Evolutionary conservation across 2,113 vertebrate species (phyloP), one percentile per base, ranked within the genome.

Genomic region (Clarias magur): DNA sequence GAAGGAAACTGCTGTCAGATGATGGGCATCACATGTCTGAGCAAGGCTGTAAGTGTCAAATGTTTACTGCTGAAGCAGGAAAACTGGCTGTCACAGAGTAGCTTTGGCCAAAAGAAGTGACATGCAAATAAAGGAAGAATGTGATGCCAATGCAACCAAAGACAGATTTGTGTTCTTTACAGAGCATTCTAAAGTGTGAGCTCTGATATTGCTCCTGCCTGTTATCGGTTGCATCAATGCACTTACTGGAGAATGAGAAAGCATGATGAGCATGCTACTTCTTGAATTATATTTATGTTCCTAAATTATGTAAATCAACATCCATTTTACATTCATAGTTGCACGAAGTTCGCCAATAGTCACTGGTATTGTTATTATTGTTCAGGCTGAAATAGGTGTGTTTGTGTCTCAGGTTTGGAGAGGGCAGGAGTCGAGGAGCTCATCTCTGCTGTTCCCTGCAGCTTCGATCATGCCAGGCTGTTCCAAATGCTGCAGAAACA

Each of bases 371-470:
- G 48, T 48, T 48, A 25, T 27, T 42, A n/a, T 75, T 84, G 38
- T 85, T 57, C 73, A 72, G 48, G 65, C 88, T 86, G 82, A 73
- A 84, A 59, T 23, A 34, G n/a, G 27, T 88, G 38, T 87, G 68
- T 90, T 87, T 88, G 54, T 87, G 87, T 54, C 30, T 30, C 70
- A 90, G 89, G 89, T 88, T 82, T 90, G 82, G 89, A 98, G 95
- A 97, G 96, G 57, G 97, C 97, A 90, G 97, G 96, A 12, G 96
- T 98, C 94, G 98, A 99, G 93, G 97, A 97, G 88, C 95, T 99
- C 93, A 97, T 98, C 93, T 97, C 98, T 84, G 96, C 96, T 0
- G 94, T 96, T 85, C 98, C 98, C 30, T 96, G 96, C 92, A 96
- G 94, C 91, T 98, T 97, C 82, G 95, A 98, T 93, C 98, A 99